A percentile compares a stretch with the other conserved stretches of the same genome.
Conservation (phyloP, 2,797 vertebrate species). For the Tamandua tetradactyla region DNA sequence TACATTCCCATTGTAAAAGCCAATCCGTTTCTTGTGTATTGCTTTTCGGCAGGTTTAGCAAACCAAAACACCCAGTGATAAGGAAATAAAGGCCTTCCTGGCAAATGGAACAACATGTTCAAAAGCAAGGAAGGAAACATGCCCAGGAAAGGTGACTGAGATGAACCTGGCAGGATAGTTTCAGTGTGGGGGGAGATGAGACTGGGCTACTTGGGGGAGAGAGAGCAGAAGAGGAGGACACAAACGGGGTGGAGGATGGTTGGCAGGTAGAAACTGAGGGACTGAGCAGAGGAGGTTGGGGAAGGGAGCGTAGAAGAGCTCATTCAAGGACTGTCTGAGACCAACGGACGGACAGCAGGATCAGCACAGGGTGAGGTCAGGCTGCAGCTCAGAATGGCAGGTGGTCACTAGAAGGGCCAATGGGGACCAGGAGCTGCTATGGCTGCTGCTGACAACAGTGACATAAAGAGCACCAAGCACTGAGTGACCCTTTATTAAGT, state of each 20-base stretch:
- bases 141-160: background rate
- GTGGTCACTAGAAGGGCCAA: background rate
- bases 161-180: background rate
- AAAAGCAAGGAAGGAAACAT: too few relatives aligned
- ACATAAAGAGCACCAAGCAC: background rate
- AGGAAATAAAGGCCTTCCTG: too few relatives aligned
- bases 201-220: background rate
- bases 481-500: rapidly evolving
- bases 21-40: too few relatives aligned
- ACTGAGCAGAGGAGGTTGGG: background rate
- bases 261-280: background rate
- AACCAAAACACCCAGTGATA: too few relatives aligned
- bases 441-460: background rate
- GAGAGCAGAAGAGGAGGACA: background rate
- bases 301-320: background rate
- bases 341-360: background rate
- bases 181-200: background rate
- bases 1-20: too few relatives aligned
- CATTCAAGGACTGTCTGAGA: background rate
- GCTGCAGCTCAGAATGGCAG: background rate
- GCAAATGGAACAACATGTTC: background rate
- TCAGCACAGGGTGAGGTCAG: background rate
- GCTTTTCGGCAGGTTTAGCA: too few relatives aligned
- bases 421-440: background rate
- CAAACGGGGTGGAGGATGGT: background rate